phyloP scores from a whole-genome alignment of 2,113 vertebrate species.

The Ailuropoda melanoleuca region DNA sequence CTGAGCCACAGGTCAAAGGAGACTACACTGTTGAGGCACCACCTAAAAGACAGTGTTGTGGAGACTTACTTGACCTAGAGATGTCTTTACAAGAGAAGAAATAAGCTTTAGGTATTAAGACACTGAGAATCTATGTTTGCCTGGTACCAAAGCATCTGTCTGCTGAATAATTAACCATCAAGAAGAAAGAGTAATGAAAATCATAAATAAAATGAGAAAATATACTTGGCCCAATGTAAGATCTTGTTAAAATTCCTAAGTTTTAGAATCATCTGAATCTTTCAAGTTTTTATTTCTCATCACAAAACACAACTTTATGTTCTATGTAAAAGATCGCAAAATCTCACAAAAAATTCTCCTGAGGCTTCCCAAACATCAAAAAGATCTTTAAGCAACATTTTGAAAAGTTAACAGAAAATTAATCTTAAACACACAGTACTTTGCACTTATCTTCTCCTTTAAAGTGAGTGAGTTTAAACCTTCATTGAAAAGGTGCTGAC shows the following conservation, averaged over 20 bases:
- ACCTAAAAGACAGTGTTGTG: background rate
- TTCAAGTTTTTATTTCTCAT: background rate
- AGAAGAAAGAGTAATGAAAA: background rate
- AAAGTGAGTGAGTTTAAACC: background rate
- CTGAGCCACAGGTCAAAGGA: background rate
- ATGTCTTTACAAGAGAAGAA: background rate
- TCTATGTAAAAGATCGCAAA: background rate
- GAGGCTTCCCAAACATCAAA: conserved; percentile 24
- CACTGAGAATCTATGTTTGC: background rate
- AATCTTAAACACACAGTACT: background rate
- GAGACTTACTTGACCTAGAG: background rate
- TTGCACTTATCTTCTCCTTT: background rate
- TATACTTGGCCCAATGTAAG: background rate
- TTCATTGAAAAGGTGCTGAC: background rate
- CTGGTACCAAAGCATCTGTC: background rate
- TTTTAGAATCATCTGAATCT: background rate
- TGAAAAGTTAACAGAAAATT: conserved; percentile 51
- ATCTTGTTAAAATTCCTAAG: background rate
- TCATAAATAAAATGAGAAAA: background rate
- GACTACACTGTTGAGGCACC: background rate
- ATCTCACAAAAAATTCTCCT: background rate
- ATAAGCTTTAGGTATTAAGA: background rate
- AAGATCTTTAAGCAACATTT: conserved; percentile 19
- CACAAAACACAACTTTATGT: background rate
- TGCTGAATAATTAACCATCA: background rate